Evolutionary conservation across 2,888 invertebrate genomes (phyloP).

Genomic region (Pterobdella sp.): DNA sequence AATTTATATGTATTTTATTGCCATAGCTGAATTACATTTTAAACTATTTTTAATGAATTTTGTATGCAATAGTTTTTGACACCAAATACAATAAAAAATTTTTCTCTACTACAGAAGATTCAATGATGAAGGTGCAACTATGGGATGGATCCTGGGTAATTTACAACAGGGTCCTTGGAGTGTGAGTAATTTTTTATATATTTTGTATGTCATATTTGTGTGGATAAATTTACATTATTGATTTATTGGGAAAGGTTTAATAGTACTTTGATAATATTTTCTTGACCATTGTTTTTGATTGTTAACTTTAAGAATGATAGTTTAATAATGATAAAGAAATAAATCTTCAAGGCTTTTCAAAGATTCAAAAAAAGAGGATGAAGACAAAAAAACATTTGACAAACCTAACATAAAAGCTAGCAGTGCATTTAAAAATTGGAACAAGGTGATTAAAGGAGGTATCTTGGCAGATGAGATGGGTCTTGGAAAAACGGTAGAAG

Average conservation of each 20-base stretch:
- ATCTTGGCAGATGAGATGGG: constrained; percentile 76
- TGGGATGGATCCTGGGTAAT: constrained; percentile 46
- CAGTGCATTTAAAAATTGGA: background rate
- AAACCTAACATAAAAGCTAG: background rate
- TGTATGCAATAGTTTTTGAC: constrained; percentile 48
- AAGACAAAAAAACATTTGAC: background rate
- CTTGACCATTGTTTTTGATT: background rate
- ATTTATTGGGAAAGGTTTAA: background rate
- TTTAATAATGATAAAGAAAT: background rate
- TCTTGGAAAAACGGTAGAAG: constrained; percentile 70
- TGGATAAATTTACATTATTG: background rate
- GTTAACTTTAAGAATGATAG: background rate
- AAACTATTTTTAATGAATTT: too few relatives aligned
- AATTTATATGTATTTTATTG: too few relatives aligned
- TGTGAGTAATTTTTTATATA: constrained; percentile 41
- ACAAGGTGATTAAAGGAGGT: constrained; percentile 55
- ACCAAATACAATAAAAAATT: too few relatives aligned
- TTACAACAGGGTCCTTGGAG: constrained; percentile 54
- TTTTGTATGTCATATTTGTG: background rate
- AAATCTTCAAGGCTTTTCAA: background rate
- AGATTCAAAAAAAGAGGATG: background rate
- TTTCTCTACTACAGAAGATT: background rate
- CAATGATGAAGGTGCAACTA: constrained; percentile 37
- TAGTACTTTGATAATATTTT: background rate
- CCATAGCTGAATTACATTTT: too few relatives aligned